phyloP scores from a whole-genome alignment of 2,888 invertebrate species.

The Stenolophus ochropezus region DNA sequence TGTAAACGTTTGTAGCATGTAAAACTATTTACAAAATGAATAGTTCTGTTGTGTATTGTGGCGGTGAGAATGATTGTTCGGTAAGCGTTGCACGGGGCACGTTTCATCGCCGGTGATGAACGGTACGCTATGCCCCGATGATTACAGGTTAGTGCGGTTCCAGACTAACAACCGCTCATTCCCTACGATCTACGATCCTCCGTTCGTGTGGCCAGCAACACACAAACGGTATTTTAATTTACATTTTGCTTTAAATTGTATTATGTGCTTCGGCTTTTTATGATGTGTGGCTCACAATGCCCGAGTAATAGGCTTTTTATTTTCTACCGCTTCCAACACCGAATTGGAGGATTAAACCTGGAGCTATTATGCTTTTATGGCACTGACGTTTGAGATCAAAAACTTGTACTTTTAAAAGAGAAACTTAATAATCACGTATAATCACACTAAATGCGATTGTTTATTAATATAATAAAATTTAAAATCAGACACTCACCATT shows the following conservation, averaged over 20 bases:
- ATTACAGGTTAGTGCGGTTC: slow-evolving; percentile 49
- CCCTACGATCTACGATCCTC: slow-evolving; percentile 20
- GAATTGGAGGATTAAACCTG: not conserved
- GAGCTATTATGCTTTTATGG: not conserved
- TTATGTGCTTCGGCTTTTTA: slow-evolving; percentile 41
- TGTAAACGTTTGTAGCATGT: too few species aligned
- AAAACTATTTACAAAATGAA: too few species aligned
- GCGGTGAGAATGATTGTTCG: not conserved
- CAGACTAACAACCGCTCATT: slow-evolving; percentile 34
- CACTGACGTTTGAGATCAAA: not conserved
- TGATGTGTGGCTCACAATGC: slow-evolving; percentile 35
- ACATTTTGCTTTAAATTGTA: slow-evolving; percentile 52
- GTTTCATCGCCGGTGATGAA: slow-evolving; percentile 39
- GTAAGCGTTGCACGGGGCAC: not conserved
- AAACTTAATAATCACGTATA: not conserved
- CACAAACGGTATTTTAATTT: slow-evolving; percentile 57
- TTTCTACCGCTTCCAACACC: slow-evolving; percentile 12
- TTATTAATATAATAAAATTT: not conserved
- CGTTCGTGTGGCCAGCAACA: slow-evolving; percentile 26
- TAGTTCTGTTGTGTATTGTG: not conserved
- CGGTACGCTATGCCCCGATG: slow-evolving; percentile 54
- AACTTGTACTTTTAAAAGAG: not conserved
- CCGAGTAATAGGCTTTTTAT: not conserved
- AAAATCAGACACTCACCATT: too few species aligned
- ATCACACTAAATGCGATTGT: not conserved